Percentiles rank a stretch among this genome's conserved stretches.
Conservation (phyloP, 1,140 invertebrate species). For the Augochlora pura region DNA sequence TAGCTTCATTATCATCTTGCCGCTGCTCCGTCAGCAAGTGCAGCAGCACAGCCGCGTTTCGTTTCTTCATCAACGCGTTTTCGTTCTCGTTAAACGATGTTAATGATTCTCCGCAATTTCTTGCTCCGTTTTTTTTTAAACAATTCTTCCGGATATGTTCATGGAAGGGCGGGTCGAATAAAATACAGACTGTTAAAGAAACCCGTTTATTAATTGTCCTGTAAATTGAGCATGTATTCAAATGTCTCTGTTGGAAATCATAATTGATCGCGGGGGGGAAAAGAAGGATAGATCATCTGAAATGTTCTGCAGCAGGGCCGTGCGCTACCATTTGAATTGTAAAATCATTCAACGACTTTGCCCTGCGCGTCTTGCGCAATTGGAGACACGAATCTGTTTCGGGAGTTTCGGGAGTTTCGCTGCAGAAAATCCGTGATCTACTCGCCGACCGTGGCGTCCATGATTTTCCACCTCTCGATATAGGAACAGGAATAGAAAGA, state of each 20-base stretch:
- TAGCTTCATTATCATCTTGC: slow-evolving; percentile 4
- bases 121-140: neutral
- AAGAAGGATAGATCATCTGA: neutral
- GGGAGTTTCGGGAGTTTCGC: neutral
- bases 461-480: neutral
- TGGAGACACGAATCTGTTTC: neutral
- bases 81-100: neutral
- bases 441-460: too few species aligned
- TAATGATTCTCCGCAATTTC: neutral
- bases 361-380: neutral
- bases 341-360: slow-evolving; percentile 9
- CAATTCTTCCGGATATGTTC: neutral
- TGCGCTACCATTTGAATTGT: slow-evolving; percentile 18
- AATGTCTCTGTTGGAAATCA: slow-evolving; percentile 10
- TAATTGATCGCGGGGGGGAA: neutral
- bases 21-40: slow-evolving; percentile 19
- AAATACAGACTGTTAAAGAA: slow-evolving; percentile 28
- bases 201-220: slow-evolving; percentile 50
- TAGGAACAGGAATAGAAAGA: slow-evolving; percentile 1
- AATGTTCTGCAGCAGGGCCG: neutral
- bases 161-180: neutral
- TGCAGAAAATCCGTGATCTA: neutral
- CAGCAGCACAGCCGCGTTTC: slow-evolving; percentile 6
- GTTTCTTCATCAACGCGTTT: neutral
- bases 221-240: slow-evolving; percentile 27